phyloP scores from a whole-genome alignment of 1,140 invertebrate genomes.

The Drepana arcuata region DNA sequence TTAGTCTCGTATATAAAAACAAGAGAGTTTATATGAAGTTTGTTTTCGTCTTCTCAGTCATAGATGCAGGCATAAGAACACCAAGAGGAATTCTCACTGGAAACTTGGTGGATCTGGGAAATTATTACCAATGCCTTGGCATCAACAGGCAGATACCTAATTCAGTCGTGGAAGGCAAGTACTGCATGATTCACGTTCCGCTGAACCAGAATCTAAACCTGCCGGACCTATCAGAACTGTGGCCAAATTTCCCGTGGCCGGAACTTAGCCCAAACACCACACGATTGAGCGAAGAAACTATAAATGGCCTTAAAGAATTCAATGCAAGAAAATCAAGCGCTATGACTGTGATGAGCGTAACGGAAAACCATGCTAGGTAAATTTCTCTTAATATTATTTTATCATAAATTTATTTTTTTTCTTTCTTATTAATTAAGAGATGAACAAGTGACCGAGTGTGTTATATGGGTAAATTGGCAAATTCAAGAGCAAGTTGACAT shows the following conservation, averaged over 20 bases:
- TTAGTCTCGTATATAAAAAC: too few relatives aligned
- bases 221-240: neutral
- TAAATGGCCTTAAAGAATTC: too few relatives aligned
- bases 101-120: conserved; percentile 28
- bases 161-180: conserved; percentile 41
- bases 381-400: too few relatives aligned
- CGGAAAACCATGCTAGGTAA: too few relatives aligned
- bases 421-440: too few relatives aligned
- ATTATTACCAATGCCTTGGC: conserved; percentile 35
- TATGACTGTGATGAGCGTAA: too few relatives aligned
- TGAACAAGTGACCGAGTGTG: too few relatives aligned
- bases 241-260: conserved; percentile 3
- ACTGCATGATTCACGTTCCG: conserved; percentile 24
- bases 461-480: too few relatives aligned
- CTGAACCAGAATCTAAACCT: conserved; percentile 6
- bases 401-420: too few relatives aligned
- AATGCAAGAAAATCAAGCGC: too few relatives aligned
- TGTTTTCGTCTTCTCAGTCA: conserved; percentile 24
- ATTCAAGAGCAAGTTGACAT: too few relatives aligned
- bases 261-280: conserved; percentile 1
- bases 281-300: neutral
- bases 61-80: conserved; percentile 28
- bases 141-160: conserved; percentile 17
- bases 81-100: conserved; percentile 27
- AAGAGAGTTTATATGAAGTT: conserved; percentile 1